Evolutionary conservation across 2,888 invertebrate genomes (phyloP).

Genomic region (Trypoxylon attenuatum): DNA sequence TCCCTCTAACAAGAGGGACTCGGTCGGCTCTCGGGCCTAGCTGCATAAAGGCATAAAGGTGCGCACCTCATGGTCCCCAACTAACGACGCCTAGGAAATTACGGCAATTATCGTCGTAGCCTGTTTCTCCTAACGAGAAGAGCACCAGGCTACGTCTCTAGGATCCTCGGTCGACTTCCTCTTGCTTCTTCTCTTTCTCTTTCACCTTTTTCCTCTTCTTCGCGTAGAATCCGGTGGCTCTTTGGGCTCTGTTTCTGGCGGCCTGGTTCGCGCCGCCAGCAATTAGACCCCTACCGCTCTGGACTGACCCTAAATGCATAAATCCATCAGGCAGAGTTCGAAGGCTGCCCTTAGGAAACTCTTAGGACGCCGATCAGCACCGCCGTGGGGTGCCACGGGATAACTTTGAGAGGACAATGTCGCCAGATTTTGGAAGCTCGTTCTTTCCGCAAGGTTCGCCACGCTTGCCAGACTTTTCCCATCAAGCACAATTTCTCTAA

Average conservation of each 20-base stretch:
- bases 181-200: no score
- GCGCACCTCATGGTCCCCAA: not conserved
- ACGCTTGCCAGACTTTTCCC: conserved; percentile 22
- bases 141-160: not conserved
- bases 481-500: conserved; percentile 15
- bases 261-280: conserved; percentile 60
- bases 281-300: conserved; percentile 61
- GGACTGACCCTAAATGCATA: conserved; percentile 61
- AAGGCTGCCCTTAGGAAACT: conserved; percentile 29
- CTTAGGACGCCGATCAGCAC: conserved; percentile 61
- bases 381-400: conserved; percentile 55
- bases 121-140: conserved; percentile 20
- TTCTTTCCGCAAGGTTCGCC: conserved; percentile 16
- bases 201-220: not conserved
- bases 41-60: not conserved
- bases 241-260: not conserved
- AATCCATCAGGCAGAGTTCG: conserved; percentile 53
- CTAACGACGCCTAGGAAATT: conserved; percentile 29
- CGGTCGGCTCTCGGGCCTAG: not conserved
- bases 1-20: not conserved
- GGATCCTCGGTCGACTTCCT: no score
- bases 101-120: conserved; percentile 31
- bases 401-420: conserved; percentile 48
- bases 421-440: conserved; percentile 28
- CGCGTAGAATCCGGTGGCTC: not conserved